Evolutionary conservation across 1,140 invertebrate species (phyloP).

Genomic region (Hetaerina americana): DNA sequence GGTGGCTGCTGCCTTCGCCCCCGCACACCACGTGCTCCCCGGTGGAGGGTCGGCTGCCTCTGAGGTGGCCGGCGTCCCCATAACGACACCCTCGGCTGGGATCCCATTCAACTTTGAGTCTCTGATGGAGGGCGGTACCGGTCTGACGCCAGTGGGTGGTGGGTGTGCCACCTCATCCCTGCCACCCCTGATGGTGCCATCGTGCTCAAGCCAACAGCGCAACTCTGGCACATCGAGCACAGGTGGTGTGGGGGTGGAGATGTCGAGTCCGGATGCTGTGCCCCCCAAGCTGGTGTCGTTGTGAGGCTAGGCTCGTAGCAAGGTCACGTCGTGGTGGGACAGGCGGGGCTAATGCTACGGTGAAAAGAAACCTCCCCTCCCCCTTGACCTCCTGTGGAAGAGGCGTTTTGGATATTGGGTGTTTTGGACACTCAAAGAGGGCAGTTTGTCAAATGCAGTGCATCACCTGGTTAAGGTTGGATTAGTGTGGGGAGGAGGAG

Average conservation of each 20-base stretch:
- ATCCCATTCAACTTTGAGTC: slow-evolving; percentile 84
- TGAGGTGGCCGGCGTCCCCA: slow-evolving; percentile 61
- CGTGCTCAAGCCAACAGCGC: background rate
- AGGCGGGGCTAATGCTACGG: too few species aligned
- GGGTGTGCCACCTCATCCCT: background rate
- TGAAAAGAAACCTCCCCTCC: too few species aligned
- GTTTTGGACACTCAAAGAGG: too few species aligned
- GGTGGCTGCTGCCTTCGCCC: slow-evolving; percentile 27
- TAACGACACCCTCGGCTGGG: slow-evolving; percentile 75
- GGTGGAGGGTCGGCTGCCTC: slow-evolving; percentile 23
- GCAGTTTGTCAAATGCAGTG: too few species aligned
- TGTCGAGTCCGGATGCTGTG: background rate
- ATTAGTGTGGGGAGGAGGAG: too few species aligned
- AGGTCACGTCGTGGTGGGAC: too few species aligned
- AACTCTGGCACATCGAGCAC: background rate
- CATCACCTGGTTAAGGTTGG: too few species aligned
- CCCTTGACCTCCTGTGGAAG: too few species aligned
- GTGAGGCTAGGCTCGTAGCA: background rate
- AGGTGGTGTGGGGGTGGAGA: background rate
- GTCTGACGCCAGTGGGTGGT: slow-evolving; percentile 65
- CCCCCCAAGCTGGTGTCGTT: background rate
- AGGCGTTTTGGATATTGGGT: too few species aligned
- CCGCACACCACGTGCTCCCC: slow-evolving; percentile 23
- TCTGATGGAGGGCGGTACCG: slow-evolving; percentile 83
- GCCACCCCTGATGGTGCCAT: background rate